Evolutionary conservation across 2,797 vertebrate genomes (phyloP), one percentile per base, ranked within the genome.

Genomic region (Tangara arthus): DNA sequence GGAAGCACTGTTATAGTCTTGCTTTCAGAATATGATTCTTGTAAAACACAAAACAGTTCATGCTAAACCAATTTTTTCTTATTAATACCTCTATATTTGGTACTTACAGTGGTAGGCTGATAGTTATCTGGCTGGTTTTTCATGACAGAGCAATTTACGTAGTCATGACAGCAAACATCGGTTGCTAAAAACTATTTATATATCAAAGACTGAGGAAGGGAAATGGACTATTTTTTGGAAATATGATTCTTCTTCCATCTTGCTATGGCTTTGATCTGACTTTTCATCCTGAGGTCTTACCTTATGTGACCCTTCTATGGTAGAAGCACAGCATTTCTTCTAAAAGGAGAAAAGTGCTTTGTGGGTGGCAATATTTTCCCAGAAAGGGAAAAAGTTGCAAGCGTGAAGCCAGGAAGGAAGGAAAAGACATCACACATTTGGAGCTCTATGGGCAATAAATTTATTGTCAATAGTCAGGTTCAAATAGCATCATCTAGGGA

Each of bases 401-500:
- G 20, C 1, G 3, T 46, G 27, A 66, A 35, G 56, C 63, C 75
- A 89, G n/a, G 24, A 82, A 95, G 86, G 52, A 92, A 94, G 78
- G 71, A 90, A 96, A 95, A 94, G 66, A 57, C 42, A 89, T 77
- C 70, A 64, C 27, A 82, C 12, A 56, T 80, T 95, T 92, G 86
- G 92, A 95, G 41, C 22, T 89, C 41, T 57, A 79, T 15, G 60
- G 26, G n/a, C 56, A 93, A 49, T 89, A 96, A 49, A 95, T 90
- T 94, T 94, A 60, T 77, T 88, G 66, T 90, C 93, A 90, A 68
- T 83, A 88, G 17, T 71, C 35, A 77, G 17, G 7, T 71, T 82
- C 68, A 84, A 82, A 82, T 41, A 79, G 37, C 26, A 87, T 89
- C 22, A 87, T 77, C 52, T 61, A 46, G 75, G 71, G 44, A 41